Base-by-base conservation (phyloP, 2,113 vertebrate species). In the Hippocampus abdominalis region DNA sequence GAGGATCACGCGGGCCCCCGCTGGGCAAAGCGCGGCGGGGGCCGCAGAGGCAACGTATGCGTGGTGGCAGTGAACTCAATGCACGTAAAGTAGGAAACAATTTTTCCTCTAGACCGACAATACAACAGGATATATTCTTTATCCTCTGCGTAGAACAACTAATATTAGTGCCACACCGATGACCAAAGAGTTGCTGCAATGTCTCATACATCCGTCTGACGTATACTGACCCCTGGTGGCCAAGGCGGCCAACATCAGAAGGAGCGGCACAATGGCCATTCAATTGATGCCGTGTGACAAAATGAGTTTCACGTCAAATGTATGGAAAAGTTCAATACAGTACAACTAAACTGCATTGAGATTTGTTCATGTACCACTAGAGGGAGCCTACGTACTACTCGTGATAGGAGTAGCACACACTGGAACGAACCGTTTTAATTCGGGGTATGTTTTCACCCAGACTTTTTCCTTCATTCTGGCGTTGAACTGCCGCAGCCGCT, bases 1-100 rank as follows among this genome's bases (percentile, higher is more conserved):
- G 68, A 85, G 82, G 73, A 76, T 74, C 48, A 49, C 48, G 69
- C 82, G 81, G 83, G 77, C 86, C 83, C 83, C 64, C 5, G 76
- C 84, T 84, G 84, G 82, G 73, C 57, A 71, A 51, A 66, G 76
- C 84, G 82, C 68, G 60, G 73, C 40, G 70, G 1, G 51, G 64
- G 57, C 71, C 15, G 9, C 23, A 51, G 42, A 48, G 66, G 48
- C n/a, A 59, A 64, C 48, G 27, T 64, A 16, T 57, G 44, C 65
- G 6, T 61, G 59, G 32, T 36, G 32, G 5, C 32, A 36, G 42
- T 15, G 12, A 44, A 13, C 42, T 44, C 42, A 44, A 44, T 3
- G 13, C 42, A 3, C 12, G 12, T 44, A 10, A 36, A 36, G 40
- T 12, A 10, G 10, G 8, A 42, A 48, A 18, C 46, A 0, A 15